Evolutionary conservation across 1,140 invertebrate species (phyloP).

Genomic region (Monomorium pharaonis): DNA sequence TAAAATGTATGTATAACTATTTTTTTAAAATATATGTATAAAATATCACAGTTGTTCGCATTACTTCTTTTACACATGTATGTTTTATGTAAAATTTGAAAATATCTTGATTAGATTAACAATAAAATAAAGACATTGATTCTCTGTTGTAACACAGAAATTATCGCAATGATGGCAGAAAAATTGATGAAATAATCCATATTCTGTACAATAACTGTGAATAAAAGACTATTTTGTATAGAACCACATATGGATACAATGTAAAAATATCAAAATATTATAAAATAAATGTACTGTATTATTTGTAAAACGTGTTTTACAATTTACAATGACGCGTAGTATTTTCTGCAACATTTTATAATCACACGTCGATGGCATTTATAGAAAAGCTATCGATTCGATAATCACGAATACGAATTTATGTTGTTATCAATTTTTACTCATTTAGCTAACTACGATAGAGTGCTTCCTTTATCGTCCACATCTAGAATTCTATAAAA

Average conservation of each 20-base stretch:
- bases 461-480: slow-evolving; percentile 8
- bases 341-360: not conserved
- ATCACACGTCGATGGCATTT: not conserved
- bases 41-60: not conserved
- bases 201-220: not conserved
- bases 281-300: not conserved
- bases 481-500: slow-evolving; percentile 62
- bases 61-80: not conserved
- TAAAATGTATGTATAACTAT: no score
- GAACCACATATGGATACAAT: not conserved
- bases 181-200: not conserved
- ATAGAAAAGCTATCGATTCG: not conserved
- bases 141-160: not conserved
- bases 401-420: not conserved
- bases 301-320: not conserved
- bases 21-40: not conserved
- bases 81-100: not conserved
- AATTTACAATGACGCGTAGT: no score
- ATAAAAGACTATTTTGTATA: not conserved
- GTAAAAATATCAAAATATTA: not conserved
- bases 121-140: slow-evolving; percentile 2
- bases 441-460: not conserved
- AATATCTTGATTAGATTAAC: slow-evolving; percentile 19
- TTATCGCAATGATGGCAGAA: not conserved
- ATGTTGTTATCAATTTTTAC: not conserved